Percentiles rank a stretch among this genome's conserved stretches.
phyloP scores from a whole-genome alignment of 2,797 vertebrate species.

The Lithobates sylvaticus region DNA sequence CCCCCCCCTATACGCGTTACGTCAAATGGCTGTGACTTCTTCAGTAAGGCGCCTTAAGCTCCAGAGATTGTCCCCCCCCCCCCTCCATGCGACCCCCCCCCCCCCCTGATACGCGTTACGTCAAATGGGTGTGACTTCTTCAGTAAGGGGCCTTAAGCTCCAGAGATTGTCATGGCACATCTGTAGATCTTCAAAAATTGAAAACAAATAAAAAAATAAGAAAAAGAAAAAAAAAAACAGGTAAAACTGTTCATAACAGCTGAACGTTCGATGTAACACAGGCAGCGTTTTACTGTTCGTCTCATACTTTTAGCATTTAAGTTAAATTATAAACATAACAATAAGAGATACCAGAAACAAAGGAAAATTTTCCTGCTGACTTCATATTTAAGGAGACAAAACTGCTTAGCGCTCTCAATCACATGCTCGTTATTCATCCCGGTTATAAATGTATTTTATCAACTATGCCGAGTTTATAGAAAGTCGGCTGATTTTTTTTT shows the following conservation, averaged over 20 bases:
- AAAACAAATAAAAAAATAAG: not conserved
- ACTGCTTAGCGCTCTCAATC: slow-evolving; percentile 38
- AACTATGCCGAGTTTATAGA: slow-evolving; percentile 12
- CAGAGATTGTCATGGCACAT: not conserved
- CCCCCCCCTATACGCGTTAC: too few species aligned
- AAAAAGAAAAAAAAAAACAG: not conserved
- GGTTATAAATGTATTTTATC: slow-evolving; percentile 26
- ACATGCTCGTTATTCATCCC: slow-evolving; percentile 27
- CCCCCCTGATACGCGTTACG: too few species aligned
- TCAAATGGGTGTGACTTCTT: too few species aligned
- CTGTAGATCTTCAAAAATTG: not conserved
- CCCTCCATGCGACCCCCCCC: too few species aligned
- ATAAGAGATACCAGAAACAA: slow-evolving; percentile 26
- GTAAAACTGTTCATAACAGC: not conserved
- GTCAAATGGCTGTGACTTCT: too few species aligned
- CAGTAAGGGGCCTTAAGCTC: not conserved
- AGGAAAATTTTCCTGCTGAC: slow-evolving; percentile 16
- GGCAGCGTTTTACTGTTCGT: not conserved
- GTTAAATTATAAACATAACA: slow-evolving; percentile 21
- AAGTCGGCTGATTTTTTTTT: slow-evolving; percentile 19
- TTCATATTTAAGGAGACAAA: slow-evolving; percentile 18
- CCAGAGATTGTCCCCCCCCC: not conserved
- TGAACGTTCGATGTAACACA: not conserved
- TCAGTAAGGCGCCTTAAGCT: not conserved
- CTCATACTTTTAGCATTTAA: slow-evolving; percentile 12